phyloP scores from a whole-genome alignment of 2,888 invertebrate species.

The Pseudanteris insignis region DNA sequence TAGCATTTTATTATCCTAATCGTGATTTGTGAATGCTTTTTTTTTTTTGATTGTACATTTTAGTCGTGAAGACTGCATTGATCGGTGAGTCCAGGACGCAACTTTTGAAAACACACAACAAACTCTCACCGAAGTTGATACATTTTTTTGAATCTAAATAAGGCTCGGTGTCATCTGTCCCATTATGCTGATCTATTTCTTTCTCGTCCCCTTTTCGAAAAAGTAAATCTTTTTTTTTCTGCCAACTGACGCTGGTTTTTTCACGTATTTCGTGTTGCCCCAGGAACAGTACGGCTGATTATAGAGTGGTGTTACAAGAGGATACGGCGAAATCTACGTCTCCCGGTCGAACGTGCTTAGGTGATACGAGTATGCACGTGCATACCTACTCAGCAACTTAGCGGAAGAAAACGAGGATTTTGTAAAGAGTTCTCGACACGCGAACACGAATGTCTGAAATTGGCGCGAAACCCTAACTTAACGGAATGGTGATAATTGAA shows the following conservation, averaged over 20 bases:
- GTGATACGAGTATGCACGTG: constrained; percentile 32
- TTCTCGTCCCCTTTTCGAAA: no score
- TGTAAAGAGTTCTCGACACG: constrained; percentile 42
- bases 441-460: constrained; percentile 39
- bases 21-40: no score
- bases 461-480: constrained; percentile 35
- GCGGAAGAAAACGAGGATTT: constrained; percentile 33
- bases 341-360: constrained; percentile 21
- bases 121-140: no score
- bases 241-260: neutral
- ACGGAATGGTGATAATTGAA: constrained; percentile 42
- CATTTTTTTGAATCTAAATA: neutral
- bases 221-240: neutral
- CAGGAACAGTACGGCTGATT: constrained; percentile 34
- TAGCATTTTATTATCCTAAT: no score
- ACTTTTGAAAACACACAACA: constrained; percentile 5
- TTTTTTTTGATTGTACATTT: no score
- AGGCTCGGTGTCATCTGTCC: no score
- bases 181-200: no score
- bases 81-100: constrained; percentile 16
- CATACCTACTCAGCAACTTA: constrained; percentile 15
- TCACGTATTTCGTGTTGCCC: constrained; percentile 5
- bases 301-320: constrained; percentile 27
- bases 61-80: no score
- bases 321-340: constrained; percentile 37